Base-by-base conservation (phyloP, 2,113 vertebrate genomes). In the Macroglossus sobrinus region DNA sequence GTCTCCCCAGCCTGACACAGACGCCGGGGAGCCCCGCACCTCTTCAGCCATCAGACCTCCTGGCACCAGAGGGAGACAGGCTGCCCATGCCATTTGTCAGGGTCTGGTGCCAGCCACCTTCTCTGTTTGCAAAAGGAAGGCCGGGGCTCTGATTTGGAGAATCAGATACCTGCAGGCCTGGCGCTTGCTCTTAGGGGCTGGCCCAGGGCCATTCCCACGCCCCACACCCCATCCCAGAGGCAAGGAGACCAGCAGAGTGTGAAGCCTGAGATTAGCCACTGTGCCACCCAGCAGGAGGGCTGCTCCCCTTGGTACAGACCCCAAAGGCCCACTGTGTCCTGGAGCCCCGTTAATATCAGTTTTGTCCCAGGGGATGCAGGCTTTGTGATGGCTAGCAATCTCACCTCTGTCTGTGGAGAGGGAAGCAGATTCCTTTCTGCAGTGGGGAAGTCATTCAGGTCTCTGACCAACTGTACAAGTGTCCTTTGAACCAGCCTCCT, bases 1-100 rank as follows among this genome's bases (percentile, higher is more conserved):
- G 98, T 97, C 98, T 98, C 97, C 96, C 92, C 93, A 93, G 92
- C 94, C 93, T 63, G 91, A 97, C 95, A 89, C 97, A 97, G 97
- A 98, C 94, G 88, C 93, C 92, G 30, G 84, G 91, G 86, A 86
- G 97, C 98, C 90, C 97, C 0, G n/a, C 75, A 69, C 96, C 98
- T 96, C 96, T 95, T 43, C 91, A 95, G 98, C 97, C 97, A 78
- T 97, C 97, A 99, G 99, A 99, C 99, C 98, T 98, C 97, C 97
- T 98, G 98, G 98, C 98, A 99, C 98, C 98, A 98, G 92, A 55
- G 97, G 92, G 96, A 97, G 97, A 96, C 93, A 11, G 79, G 93
- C 96, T 80, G 43, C 91, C 96, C 85, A 19, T 93, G 96, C 98
- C 75, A 26, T 98, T 98, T 97, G 97, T 98, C 95, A 91, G 98